These are phyloP conservation scores for Tuberolachnus salignus DNA, from an alignment of 2,888 invertebrate species.

Conservation along the genomic window DNA sequence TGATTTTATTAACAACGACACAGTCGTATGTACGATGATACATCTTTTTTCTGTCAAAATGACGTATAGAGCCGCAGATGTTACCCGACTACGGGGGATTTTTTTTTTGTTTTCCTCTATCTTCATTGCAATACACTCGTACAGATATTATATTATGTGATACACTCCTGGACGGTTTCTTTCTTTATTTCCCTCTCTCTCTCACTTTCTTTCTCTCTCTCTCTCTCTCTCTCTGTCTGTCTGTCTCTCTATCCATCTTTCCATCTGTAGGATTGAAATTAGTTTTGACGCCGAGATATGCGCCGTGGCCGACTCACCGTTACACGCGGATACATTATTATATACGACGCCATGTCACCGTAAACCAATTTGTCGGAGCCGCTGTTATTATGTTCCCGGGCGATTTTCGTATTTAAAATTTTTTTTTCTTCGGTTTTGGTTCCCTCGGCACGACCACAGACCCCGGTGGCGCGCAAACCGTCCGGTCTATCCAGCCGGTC, in stretches of 20 bases:
- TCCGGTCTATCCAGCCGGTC: too few relatives aligned
- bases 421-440: neutral
- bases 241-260: too few relatives aligned
- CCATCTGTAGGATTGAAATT: slow-evolving; percentile 7
- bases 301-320: neutral
- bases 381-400: too few relatives aligned
- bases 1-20: slow-evolving; percentile 23
- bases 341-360: neutral
- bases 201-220: too few relatives aligned
- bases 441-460: neutral
- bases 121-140: too few relatives aligned
- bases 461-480: too few relatives aligned
- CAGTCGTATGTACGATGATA: slow-evolving; percentile 6
- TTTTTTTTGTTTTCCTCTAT: neutral
- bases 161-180: neutral
- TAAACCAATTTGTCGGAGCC: slow-evolving; percentile 20
- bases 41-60: slow-evolving; percentile 38
- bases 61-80: slow-evolving; percentile 21
- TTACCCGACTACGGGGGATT: neutral
- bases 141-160: neutral
- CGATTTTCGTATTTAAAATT: too few relatives aligned
- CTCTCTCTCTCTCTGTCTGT: too few relatives aligned
- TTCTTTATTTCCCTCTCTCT: neutral
- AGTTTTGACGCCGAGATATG: slow-evolving; percentile 13
- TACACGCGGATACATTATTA: neutral